These are phyloP conservation scores for Stegastes partitus DNA, from an alignment of 2,113 vertebrate species.

Conservation along the genomic window DNA sequence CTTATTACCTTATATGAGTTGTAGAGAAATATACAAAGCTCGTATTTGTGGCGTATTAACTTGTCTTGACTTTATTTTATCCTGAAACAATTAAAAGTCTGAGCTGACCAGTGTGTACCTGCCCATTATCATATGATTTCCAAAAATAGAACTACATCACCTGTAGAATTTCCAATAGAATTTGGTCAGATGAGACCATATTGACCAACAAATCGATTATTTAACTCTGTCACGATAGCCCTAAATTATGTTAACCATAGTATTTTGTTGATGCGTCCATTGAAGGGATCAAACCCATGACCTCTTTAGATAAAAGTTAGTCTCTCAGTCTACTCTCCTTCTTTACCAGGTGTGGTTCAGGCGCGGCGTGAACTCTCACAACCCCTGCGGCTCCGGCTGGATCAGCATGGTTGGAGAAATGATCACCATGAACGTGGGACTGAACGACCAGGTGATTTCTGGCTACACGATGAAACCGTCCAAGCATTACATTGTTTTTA, in stretches of 20 bases:
- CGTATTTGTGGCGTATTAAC: too few relatives aligned
- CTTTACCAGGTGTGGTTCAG: conserved; percentile 95
- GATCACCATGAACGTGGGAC: conserved; percentile 93
- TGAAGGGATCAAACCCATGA: not conserved
- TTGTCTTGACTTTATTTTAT: too few relatives aligned
- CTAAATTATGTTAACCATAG: not conserved
- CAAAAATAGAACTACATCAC: too few relatives aligned
- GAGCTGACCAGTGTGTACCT: too few relatives aligned
- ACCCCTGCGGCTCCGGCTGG: conserved; percentile 96
- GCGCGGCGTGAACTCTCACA: conserved; percentile 95
- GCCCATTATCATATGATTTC: too few relatives aligned
- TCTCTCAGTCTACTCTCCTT: conserved; percentile 4
- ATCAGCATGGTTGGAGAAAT: conserved; percentile 97
- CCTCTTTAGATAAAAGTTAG: not conserved
- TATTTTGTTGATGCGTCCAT: not conserved
- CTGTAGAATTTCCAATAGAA: too few relatives aligned
- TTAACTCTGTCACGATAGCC: too few relatives aligned
- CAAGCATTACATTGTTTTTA: not conserved
- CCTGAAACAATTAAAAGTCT: too few relatives aligned
- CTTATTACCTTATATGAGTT: too few relatives aligned
- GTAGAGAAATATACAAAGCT: too few relatives aligned
- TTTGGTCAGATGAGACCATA: too few relatives aligned
- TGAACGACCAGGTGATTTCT: conserved; percentile 92
- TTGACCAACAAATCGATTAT: too few relatives aligned
- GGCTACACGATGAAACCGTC: not conserved